phyloP scores from a whole-genome alignment of 2,113 vertebrate species.

The Nannobrachium achirus region DNA sequence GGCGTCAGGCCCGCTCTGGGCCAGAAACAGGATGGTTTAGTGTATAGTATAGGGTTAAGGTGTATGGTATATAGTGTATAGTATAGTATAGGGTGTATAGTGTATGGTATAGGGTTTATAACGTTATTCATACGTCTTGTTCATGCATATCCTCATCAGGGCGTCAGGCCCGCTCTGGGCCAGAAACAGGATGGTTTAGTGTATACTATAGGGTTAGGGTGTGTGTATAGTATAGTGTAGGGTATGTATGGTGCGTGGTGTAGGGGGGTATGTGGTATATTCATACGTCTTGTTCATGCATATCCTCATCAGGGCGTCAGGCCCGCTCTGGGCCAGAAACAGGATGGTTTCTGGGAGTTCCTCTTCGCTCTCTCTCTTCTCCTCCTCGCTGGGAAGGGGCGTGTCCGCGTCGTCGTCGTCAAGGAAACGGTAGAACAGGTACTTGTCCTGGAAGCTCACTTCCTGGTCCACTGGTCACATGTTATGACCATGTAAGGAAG shows the following conservation, averaged over 20 bases:
- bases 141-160: too few relatives aligned
- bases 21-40: too few relatives aligned
- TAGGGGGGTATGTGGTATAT: neutral
- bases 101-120: too few relatives aligned
- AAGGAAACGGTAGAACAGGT: constrained; percentile 97
- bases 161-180: too few relatives aligned
- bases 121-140: too few relatives aligned
- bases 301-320: constrained; percentile 97
- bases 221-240: neutral
- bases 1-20: too few relatives aligned
- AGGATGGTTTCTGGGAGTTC: constrained; percentile 95
- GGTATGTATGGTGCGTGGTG: neutral
- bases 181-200: too few relatives aligned
- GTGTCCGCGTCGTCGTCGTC: constrained; percentile 93
- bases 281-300: constrained; percentile 94
- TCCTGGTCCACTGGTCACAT: constrained; percentile 92
- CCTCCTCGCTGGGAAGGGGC: constrained; percentile 91
- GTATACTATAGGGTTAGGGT: too few relatives aligned
- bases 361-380: constrained; percentile 95
- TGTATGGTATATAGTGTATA: too few relatives aligned
- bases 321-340: constrained; percentile 92
- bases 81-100: too few relatives aligned
- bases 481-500: too few relatives aligned
- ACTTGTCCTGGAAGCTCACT: constrained; percentile 96
- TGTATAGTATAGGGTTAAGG: too few relatives aligned